phyloP scores from a whole-genome alignment of 2,797 vertebrate genomes.

The Tragopan temminckii region DNA sequence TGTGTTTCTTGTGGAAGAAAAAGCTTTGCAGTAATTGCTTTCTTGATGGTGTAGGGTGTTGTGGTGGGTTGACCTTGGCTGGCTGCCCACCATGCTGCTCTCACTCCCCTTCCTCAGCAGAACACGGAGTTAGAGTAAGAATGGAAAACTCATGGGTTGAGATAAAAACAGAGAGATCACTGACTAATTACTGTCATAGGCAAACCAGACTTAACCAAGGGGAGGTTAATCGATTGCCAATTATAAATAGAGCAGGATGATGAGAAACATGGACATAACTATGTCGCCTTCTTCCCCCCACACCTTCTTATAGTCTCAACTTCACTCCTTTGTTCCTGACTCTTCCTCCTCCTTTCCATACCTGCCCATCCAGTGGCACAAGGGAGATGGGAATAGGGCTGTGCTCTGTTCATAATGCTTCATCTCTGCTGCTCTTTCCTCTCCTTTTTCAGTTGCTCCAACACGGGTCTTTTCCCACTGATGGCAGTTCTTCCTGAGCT shows the following conservation, averaged over 20 bases:
- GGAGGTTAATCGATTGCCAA: not conserved
- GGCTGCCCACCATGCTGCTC: not conserved
- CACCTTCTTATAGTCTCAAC: not conserved
- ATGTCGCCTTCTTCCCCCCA: accelerated
- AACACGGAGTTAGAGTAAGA: not conserved
- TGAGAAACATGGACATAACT: not conserved
- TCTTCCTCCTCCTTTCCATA: not conserved
- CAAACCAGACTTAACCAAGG: not conserved
- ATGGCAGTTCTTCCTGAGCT: not conserved
- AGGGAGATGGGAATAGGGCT: not conserved
- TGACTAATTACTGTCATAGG: not conserved
- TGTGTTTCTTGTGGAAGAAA: not conserved
- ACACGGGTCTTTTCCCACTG: accelerated
- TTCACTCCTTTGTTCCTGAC: not conserved
- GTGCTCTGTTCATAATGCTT: not conserved
- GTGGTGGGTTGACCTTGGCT: not conserved
- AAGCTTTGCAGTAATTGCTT: not conserved
- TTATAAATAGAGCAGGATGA: not conserved
- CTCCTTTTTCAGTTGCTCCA: not conserved
- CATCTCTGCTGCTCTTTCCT: not conserved
- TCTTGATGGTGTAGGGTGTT: not conserved
- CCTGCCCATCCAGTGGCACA: accelerated
- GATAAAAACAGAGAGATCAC: not conserved
- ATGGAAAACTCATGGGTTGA: not conserved
- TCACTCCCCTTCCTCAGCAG: not conserved